Conservation (phyloP, 2,797 vertebrate genomes). For the Pitangus sulphuratus region DNA sequence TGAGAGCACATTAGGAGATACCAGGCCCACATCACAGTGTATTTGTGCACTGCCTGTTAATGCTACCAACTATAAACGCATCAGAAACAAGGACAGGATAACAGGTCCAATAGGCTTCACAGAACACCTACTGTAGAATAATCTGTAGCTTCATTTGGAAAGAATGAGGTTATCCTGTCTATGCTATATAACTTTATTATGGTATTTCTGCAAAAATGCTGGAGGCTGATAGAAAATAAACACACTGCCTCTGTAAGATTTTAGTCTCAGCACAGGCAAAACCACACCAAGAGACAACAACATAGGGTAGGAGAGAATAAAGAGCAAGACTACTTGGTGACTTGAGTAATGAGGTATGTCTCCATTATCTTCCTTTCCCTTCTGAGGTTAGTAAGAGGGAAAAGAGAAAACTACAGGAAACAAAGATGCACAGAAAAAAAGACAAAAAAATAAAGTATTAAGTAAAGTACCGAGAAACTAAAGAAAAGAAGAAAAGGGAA, state of each 20-base stretch:
- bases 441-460: neutral
- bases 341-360: neutral
- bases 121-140: neutral
- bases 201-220: neutral
- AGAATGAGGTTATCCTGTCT: neutral
- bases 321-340: neutral
- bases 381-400: neutral
- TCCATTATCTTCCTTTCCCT: neutral
- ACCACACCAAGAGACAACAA: neutral
- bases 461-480: neutral
- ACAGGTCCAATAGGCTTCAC: neutral
- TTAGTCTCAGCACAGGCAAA: neutral
- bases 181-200: neutral
- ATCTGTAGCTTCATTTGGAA: neutral
- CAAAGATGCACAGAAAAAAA: neutral
- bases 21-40: neutral
- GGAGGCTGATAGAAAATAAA: neutral
- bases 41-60: neutral
- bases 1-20: neutral
- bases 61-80: neutral
- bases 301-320: neutral
- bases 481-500: neutral
- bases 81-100: neutral
- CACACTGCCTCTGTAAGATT: neutral
- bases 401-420: neutral